Conservation (phyloP, 2,888 invertebrate genomes). For the Stramonita haemastoma region DNA sequence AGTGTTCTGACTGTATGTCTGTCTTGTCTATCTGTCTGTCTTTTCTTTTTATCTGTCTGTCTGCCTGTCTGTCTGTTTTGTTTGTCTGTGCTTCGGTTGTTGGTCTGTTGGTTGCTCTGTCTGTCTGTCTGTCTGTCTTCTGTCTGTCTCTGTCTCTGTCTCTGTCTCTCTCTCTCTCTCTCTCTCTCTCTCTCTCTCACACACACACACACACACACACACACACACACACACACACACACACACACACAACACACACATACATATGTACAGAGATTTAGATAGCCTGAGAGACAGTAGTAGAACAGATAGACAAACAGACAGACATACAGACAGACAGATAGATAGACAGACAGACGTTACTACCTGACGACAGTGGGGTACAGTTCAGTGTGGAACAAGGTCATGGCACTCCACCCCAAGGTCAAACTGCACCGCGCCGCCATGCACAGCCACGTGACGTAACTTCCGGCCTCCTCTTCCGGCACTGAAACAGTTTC, state of each 20-base stretch:
- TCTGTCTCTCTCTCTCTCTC: no score
- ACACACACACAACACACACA: not conserved
- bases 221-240: slow-evolving; percentile 33
- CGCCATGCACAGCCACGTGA: slow-evolving; percentile 57
- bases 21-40: not conserved
- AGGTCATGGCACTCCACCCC: slow-evolving; percentile 62
- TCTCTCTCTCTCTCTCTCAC: no score
- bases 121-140: no score
- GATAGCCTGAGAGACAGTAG: no score
- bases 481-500: not conserved
- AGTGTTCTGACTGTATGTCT: not conserved
- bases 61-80: no score
- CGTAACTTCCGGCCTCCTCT: slow-evolving; percentile 41
- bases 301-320: not conserved
- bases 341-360: slow-evolving; percentile 16
- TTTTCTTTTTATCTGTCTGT: no score
- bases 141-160: no score
- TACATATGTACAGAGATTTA: not conserved
- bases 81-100: no score
- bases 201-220: not conserved
- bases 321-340: not conserved
- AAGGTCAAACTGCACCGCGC: slow-evolving; percentile 58
- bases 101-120: no score
- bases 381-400: slow-evolving; percentile 63
- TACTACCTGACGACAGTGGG: slow-evolving; percentile 67